These are phyloP conservation scores for Carlito syrichta DNA, from an alignment of 2,113 vertebrate genomes.

Conservation along the genomic window DNA sequence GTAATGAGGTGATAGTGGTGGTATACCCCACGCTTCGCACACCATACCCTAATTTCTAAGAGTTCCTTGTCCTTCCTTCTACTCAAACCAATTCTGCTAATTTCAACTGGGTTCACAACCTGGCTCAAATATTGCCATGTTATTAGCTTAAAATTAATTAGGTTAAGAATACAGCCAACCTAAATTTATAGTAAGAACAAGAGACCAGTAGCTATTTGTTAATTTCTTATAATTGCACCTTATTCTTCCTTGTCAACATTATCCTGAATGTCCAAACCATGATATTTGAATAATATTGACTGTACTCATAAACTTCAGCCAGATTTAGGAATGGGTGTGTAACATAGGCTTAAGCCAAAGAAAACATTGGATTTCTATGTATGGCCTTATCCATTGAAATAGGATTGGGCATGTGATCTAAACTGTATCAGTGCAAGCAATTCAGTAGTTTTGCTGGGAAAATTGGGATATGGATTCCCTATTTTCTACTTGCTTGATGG, in stretches of 20 bases:
- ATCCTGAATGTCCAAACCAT: background rate
- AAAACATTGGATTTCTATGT: background rate
- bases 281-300: background rate
- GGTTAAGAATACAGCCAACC: background rate
- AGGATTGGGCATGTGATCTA: background rate
- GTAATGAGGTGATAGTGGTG: background rate
- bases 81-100: background rate
- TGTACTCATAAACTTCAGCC: background rate
- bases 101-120: background rate
- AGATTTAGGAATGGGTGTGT: background rate
- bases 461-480: background rate
- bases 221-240: background rate
- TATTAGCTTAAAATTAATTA: background rate
- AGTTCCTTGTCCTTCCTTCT: background rate
- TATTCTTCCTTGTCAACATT: background rate
- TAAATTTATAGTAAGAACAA: background rate
- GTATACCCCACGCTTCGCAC: background rate
- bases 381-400: background rate
- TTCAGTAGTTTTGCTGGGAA: background rate
- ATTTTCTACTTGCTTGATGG: background rate
- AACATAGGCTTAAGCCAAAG: background rate
- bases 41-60: background rate
- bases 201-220: background rate
- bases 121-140: background rate
- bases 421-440: background rate